Evolutionary conservation across 53 echinoderm and acorn worm species (phyloP).

Genomic region (Holothuria scabra): DNA sequence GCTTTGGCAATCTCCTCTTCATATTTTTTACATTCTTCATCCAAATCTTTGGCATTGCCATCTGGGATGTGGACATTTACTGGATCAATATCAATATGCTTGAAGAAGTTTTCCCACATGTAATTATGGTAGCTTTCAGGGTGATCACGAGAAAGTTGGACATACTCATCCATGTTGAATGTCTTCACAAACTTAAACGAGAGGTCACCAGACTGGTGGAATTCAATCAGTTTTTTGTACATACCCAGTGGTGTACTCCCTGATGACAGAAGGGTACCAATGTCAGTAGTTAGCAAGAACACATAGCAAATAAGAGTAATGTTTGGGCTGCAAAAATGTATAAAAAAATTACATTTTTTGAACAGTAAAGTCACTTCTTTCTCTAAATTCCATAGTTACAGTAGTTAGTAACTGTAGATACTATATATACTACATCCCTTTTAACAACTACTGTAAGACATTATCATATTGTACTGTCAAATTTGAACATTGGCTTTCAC

Average conservation of each 20-base stretch:
- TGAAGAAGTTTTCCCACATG: constrained; percentile 95
- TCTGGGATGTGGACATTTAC: constrained; percentile 89
- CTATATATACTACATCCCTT: no score
- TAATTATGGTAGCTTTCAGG: constrained; percentile 87
- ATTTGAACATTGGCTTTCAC: no score
- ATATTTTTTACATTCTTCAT: constrained; percentile 78
- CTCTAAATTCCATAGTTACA: no score
- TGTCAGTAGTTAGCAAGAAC: no score
- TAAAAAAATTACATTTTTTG: no score
- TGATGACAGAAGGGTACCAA: constrained; percentile 36
- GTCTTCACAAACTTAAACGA: constrained; percentile 95
- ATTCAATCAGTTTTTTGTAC: constrained; percentile 85
- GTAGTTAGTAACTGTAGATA: no score
- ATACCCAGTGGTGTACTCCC: constrained; percentile 81
- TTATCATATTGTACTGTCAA: no score
- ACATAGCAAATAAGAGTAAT: no score
- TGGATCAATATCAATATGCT: constrained; percentile 92
- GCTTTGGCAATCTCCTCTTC: constrained; percentile 79
- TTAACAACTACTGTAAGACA: no score
- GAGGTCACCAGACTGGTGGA: constrained; percentile 63
- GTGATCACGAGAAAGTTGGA: constrained; percentile 75
- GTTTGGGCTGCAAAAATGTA: no score
- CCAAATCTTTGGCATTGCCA: constrained; percentile 77
- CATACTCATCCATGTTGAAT: constrained; percentile 98
- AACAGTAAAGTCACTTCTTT: no score